Conservation (phyloP, 2,797 vertebrate species). For the Acipenser oxyrinchus region DNA sequence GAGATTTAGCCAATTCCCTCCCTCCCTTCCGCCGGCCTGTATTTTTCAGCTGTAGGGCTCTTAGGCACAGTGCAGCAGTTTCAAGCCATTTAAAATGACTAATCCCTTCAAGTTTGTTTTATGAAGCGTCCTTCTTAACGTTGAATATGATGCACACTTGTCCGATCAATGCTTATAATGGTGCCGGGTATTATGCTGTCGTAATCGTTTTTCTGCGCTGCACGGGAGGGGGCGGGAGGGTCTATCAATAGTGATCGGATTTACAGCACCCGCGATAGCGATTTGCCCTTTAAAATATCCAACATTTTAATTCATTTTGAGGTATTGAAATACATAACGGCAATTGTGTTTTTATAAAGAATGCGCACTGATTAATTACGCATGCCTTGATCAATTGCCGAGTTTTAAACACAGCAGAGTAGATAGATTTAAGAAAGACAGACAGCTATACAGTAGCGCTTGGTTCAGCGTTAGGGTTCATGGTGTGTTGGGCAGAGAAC, state of each 20-base stretch:
- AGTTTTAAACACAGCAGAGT: not conserved
- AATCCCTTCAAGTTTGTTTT: constrained; percentile 17
- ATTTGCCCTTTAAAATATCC: constrained; percentile 18
- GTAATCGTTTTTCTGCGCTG: constrained; percentile 14
- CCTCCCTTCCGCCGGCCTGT: too few relatives aligned
- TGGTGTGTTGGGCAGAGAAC: too few relatives aligned
- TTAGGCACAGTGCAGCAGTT: too few relatives aligned
- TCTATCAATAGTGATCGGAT: constrained; percentile 15
- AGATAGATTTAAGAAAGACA: not conserved
- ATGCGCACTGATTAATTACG: not conserved
- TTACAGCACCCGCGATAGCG: constrained; percentile 10
- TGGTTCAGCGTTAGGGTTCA: too few relatives aligned
- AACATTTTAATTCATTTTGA: constrained; percentile 6
- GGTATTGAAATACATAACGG: constrained; percentile 4
- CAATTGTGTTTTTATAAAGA: not conserved
- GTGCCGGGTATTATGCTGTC: constrained; percentile 13
- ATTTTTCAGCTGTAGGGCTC: too few relatives aligned
- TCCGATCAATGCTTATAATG: constrained; percentile 24
- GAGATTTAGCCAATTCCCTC: too few relatives aligned
- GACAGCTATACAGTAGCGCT: too few relatives aligned
- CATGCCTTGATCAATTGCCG: not conserved
- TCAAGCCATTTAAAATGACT: constrained; percentile 13
- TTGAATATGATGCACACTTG: constrained; percentile 24
- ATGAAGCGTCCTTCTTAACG: constrained; percentile 19
- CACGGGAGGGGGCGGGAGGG: constrained; percentile 12